Evolutionary conservation across 2,888 invertebrate species (phyloP).

Genomic region (Agrotis segetum): DNA sequence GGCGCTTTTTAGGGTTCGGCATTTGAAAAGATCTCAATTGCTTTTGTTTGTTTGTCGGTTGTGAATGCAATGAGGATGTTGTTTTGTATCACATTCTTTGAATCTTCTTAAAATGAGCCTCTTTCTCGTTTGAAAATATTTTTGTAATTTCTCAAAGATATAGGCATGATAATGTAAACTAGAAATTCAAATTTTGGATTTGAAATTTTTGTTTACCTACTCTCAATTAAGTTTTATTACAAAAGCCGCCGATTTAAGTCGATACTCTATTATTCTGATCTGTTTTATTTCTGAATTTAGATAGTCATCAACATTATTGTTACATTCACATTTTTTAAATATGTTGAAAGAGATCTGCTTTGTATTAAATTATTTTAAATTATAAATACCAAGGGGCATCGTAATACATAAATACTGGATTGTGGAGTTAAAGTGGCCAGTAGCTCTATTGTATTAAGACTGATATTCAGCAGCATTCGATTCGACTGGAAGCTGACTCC

Average conservation of each 20-base stretch:
- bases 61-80: constrained; percentile 19
- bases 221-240: too few relatives aligned
- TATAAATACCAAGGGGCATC: too few relatives aligned
- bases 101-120: neutral
- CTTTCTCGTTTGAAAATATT: neutral
- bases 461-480: too few relatives aligned
- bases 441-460: too few relatives aligned
- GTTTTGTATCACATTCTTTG: neutral
- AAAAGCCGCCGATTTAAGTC: neutral
- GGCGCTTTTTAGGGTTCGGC: constrained; percentile 67
- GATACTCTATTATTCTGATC: too few relatives aligned
- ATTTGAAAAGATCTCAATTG: constrained; percentile 32
- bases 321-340: neutral
- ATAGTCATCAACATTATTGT: neutral
- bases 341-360: neutral
- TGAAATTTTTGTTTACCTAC: too few relatives aligned
- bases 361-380: neutral
- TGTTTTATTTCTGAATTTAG: neutral
- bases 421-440: too few relatives aligned
- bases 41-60: constrained; percentile 13
- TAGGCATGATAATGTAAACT: neutral
- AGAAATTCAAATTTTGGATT: too few relatives aligned
- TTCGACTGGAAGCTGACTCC: too few relatives aligned
- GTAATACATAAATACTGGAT: too few relatives aligned
- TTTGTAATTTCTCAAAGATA: too few relatives aligned